Evolutionary conservation across 1,140 invertebrate species (phyloP), one percentile per base, ranked within the genome.

Genomic region (Calephelis virginiensis): DNA sequence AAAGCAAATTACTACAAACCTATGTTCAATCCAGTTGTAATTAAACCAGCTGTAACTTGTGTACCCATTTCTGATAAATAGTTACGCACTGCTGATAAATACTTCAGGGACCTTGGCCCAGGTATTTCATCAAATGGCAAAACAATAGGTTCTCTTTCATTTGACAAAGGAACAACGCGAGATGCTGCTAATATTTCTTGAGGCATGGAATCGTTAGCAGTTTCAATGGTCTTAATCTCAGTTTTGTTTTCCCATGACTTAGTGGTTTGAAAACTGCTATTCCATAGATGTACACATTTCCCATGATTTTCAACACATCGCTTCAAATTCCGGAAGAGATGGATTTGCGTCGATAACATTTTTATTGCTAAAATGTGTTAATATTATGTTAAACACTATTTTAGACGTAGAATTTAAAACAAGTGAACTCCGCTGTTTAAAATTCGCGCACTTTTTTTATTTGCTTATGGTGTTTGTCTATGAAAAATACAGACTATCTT

Each of bases 51-150:
- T 71, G 93, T 93, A 67, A 94, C 74, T 89, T 94, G 93, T 71
- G 93, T 94, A 76, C 93, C 93, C 64, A 94, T 75, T 66, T 93
- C 81, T 17, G 93, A 93, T 67, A 94, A 80, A 80, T 93, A 93
- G 76, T 91, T 90, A 85, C 93, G 93, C 65, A 93, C 87, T 70
- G 89, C 93, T 8, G 93, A 91, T 69, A 93, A 87, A 38, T 93
- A 77, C 72, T 92, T 92, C 6, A 94, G 81, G 14, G 92, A 80
- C 43, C 86, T 89, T 0, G 94, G 94, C 5, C 94, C 93, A 6
- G 94, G 94, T 37, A 94, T 90, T 3, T 93, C 93, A 66, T 94
- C 93, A 74, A 94, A 94, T 0, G 92, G 78, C 17, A 92, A 77
- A 50, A 91, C 73, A 14, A 84, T 72, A 6, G 73, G 73, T 45